Evolutionary conservation across 2,797 vertebrate genomes (phyloP), one percentile per base, ranked within the genome.

Genomic region (Delichon dasypus): DNA sequence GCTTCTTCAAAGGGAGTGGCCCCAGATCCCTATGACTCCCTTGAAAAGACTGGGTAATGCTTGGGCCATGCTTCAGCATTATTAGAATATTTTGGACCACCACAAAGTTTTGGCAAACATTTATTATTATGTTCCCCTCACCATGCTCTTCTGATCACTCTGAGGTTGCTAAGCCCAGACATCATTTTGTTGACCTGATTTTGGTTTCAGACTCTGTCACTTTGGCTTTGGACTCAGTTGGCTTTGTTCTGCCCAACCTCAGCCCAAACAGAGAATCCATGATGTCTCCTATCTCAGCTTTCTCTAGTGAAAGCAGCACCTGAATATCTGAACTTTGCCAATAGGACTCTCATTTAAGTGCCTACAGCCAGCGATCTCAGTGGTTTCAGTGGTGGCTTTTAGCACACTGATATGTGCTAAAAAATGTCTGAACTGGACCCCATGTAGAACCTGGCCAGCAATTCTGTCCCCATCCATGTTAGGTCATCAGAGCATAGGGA

Each of bases 401-500:
- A 27, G 13, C 27, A 42, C 61, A 10, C 27, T 78, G 13, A 36
- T 25, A 27, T 47, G 29, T 71, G 25, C 53, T 67, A 34, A 47
- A 83, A 77, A 38, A 34, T 50, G 4, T 62, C 12, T 62, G 44
- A 32, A 30, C 21, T 58, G 45, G 25, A 30, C 9, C 22, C 11
- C 66, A 38, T 0, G 2, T 13, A 34, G 19, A 84, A 73, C 23
- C 51, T 73, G 34, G 38, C 42, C 58, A 61, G 29, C 6, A 57
- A 12, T 65, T 23, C 47, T 76, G 4, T 45, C 21, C 7, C 10
- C 16, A 54, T 44, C 47, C 27, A 8, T 47, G 4, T 20, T 55
- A 71, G 5, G 16, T 42, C 42, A 13, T 26, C 4, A 5, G 34
- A 66, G 3, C 17, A 16, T 34, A 40, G 14, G 9, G 5, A 0